A percentile compares a stretch with the other conserved stretches of the same genome.
Conservation (phyloP, 2,113 vertebrate genomes). For the Microcebus murinus region DNA sequence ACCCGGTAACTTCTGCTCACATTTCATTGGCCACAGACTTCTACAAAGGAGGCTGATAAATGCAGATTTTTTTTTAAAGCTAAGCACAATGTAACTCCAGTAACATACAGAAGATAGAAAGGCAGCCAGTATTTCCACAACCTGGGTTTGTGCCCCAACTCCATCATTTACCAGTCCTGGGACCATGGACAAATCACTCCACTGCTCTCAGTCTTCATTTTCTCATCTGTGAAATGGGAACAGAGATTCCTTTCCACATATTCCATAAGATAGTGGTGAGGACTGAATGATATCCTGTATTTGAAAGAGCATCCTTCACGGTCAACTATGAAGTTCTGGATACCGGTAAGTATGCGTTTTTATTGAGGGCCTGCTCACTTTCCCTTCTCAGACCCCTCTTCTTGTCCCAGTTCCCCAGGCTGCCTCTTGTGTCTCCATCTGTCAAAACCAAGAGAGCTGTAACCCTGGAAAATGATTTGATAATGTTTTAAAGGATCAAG, state of each 20-base stretch:
- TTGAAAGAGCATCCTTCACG: not conserved
- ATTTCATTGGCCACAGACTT: not conserved
- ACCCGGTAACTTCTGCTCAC: not conserved
- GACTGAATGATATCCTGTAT: not conserved
- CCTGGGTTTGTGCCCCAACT: not conserved
- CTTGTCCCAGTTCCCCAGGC: not conserved
- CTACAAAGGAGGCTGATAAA: not conserved
- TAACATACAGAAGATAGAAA: not conserved
- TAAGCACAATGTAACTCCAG: not conserved
- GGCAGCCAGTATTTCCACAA: not conserved
- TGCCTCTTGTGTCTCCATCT: not conserved
- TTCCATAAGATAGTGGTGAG: not conserved
- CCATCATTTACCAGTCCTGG: not conserved
- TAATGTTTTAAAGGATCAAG: not conserved
- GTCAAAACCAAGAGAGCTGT: not conserved
- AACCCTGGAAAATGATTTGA: not conserved
- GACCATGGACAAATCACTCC: not conserved
- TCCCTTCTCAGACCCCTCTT: not conserved
- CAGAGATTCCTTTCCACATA: not conserved
- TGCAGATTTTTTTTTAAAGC: not conserved
- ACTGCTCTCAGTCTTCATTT: not conserved
- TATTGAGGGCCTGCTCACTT: not conserved
- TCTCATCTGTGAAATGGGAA: conserved; percentile 6
- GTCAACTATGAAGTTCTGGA: not conserved
- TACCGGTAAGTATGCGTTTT: not conserved